Base-by-base conservation (phyloP, 2,113 vertebrate species). In the Cyphomyrus discorhynchus region DNA sequence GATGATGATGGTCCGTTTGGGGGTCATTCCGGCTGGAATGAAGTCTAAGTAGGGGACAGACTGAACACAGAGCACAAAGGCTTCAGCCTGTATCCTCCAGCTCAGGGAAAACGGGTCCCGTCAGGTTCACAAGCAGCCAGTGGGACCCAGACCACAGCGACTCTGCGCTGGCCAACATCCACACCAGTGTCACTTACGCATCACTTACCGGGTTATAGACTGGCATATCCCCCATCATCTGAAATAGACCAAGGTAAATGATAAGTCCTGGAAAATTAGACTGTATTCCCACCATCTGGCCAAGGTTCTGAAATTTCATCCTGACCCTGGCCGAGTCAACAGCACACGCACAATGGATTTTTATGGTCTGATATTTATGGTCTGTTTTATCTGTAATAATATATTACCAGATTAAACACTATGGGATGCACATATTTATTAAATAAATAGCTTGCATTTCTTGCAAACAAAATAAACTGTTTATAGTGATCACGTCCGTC, bases 191-290 rank as follows among this genome's bases (percentile, higher is more conserved):
- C 45, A n/a, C 58, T 5, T 15, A 4, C 3, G 62, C 66, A 3
- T 39, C n/a, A 95, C 95, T 93, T 92, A 97, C 97, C 90, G 96
- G 97, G 90, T 97, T 96, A 94, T 96, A 96, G 88, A 93, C 7
- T 1, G 96, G 95, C 27, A 96, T 95, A 7, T 92, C 93, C 0
- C 91, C 80, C 96, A 97, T 97, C 13, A 92, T 87, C 97, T 97
- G 66, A 6, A 84, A 83, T 13, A 58, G 4, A 87, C 10, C 19
- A 89, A 83, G 24, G n/a, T 39, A 66, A 91, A 92, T 39, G 15
- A 10, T 62, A 19, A 39, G 27, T 80, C 9, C 50, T 52, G 10
- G 17, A 39, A n/a, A 56, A n/a, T 88, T 42, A 56, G 11, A 21
- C 87, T 3, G 13, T 13, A 50, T 74, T 89, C 88, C 47, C 31